A percentile compares a stretch with the other conserved stretches of the same genome.
Evolutionary conservation across 2,888 invertebrate genomes (phyloP).

Genomic region (Hirtodrosophila trivittata): DNA sequence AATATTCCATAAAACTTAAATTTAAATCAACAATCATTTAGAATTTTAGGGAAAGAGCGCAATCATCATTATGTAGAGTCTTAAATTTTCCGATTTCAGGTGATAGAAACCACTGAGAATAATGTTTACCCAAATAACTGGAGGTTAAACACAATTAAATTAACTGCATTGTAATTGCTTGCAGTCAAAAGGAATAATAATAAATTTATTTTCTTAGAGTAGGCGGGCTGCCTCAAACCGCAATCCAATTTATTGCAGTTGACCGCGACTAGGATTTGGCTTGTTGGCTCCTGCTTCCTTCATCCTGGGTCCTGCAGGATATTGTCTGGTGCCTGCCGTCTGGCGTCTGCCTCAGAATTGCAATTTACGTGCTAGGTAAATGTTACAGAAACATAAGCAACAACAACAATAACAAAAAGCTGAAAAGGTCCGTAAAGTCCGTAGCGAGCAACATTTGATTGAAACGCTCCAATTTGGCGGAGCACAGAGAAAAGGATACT

Average conservation of each 20-base stretch:
- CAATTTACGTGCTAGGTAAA: constrained; percentile 69
- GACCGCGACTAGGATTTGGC: constrained; percentile 63
- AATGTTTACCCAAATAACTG: constrained; percentile 21
- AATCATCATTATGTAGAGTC: no score
- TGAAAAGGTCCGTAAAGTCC: constrained; percentile 34
- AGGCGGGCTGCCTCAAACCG: constrained; percentile 12
- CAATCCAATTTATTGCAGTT: constrained; percentile 74
- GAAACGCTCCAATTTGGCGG: constrained; percentile 58
- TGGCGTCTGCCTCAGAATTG: constrained; percentile 51
- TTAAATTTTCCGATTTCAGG: no score
- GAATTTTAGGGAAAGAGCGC: no score
- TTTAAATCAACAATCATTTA: no score
- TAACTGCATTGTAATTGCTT: constrained; percentile 55
- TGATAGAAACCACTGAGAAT: not conserved
- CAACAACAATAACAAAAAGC: constrained; percentile 34
- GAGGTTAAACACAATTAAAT: constrained; percentile 56
- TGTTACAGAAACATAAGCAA: constrained; percentile 45
- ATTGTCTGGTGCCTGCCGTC: no score
- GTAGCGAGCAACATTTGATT: constrained; percentile 58
- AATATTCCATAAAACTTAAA: no score
- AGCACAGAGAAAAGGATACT: constrained; percentile 34
- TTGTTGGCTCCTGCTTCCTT: constrained; percentile 22
- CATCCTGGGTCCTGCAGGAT: constrained; percentile 7
- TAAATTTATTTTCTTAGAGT: constrained; percentile 47
- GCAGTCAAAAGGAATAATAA: constrained; percentile 48